A percentile compares a stretch with the other conserved stretches of the same genome.
These are phyloP conservation scores for Drosophila repletoides DNA, from an alignment of 1,140 invertebrate genomes.

Conservation along the genomic window DNA sequence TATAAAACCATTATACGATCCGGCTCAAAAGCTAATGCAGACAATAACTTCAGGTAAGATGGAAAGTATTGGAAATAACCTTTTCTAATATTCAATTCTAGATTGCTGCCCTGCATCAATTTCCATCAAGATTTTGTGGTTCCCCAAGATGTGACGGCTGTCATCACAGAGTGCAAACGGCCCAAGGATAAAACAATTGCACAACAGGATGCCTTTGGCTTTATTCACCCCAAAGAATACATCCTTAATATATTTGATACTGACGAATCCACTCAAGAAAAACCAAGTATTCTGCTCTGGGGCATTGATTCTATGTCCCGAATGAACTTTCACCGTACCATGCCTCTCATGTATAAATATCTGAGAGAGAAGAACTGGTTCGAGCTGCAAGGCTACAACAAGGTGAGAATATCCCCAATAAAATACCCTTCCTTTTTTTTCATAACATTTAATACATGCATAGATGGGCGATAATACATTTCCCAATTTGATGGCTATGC, in stretches of 20 bases:
- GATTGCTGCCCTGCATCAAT: constrained; percentile 40
- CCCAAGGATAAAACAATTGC: not conserved
- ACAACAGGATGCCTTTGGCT: constrained; percentile 64
- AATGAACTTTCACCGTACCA: constrained; percentile 82
- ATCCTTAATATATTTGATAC: not conserved
- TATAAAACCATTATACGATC: constrained; percentile 83
- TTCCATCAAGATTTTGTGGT: constrained; percentile 58
- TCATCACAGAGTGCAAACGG: constrained; percentile 56
- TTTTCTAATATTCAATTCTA: constrained; percentile 2
- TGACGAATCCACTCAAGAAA: not conserved
- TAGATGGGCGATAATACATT: constrained; percentile 90
- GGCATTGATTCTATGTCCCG: constrained; percentile 75
- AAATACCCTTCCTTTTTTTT: no score
- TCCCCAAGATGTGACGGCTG: constrained; percentile 39
- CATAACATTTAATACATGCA: not conserved
- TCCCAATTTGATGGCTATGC: constrained; percentile 90
- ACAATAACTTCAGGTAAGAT: constrained; percentile 83
- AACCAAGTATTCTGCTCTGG: constrained; percentile 62
- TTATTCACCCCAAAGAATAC: constrained; percentile 46
- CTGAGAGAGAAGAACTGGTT: constrained; percentile 45
- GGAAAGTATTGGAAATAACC: not conserved
- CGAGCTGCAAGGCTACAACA: constrained; percentile 71
- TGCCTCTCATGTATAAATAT: constrained; percentile 60
- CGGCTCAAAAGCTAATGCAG: constrained; percentile 53
- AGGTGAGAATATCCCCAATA: constrained; percentile 35